Evolutionary conservation across 2,888 invertebrate species (phyloP), one percentile per base, ranked within the genome.

Genomic region (Arctia plantaginis): DNA sequence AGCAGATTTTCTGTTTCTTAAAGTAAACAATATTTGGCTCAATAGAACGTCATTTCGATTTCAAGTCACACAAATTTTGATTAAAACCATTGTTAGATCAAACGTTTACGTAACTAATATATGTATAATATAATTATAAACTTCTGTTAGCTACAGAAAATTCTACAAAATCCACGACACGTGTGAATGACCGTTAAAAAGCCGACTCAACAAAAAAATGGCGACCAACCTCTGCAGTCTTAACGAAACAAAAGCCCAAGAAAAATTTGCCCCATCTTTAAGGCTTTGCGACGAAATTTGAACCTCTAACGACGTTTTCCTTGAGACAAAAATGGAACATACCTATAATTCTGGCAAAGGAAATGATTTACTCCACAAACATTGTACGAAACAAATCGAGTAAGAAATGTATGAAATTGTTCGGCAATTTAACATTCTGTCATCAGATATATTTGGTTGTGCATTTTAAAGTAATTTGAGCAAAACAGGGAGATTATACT

Each of bases 201-300:
- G 30, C 30, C 7, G 18, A 30, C 62, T 62, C 15, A 30, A 30
- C 27, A 62, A 62, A 15, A 59, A 59, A 30, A 30, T 30, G 30
- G 13, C 7, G 62, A 30, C 18, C 30, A 62, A 62, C 62, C 62
- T 18, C 62, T 30, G 30, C 62, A 30, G 23, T 18, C 30, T 62
- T 8, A 62, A 62, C 18, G 18, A 18, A 62, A 62, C 30, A 62
- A 62, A 62, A 62, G 62, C 62, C 62, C 18, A 30, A 62, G 62
- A 62, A 62, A 62, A 62, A 62, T 62, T 62, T 62, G 8, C 27
- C 30, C 30, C 62, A 62, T 62, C 62, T 62, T 62, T 62, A 62
- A 62, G 62, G 62, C 62, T 62, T 62, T 62, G 30, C 59, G 59
- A 59, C 30, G 62, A 62, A 62, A 62, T 30, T 62, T 62, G 62